Conservation (phyloP, 2,113 vertebrate species). For the Myotis yumanensis region DNA sequence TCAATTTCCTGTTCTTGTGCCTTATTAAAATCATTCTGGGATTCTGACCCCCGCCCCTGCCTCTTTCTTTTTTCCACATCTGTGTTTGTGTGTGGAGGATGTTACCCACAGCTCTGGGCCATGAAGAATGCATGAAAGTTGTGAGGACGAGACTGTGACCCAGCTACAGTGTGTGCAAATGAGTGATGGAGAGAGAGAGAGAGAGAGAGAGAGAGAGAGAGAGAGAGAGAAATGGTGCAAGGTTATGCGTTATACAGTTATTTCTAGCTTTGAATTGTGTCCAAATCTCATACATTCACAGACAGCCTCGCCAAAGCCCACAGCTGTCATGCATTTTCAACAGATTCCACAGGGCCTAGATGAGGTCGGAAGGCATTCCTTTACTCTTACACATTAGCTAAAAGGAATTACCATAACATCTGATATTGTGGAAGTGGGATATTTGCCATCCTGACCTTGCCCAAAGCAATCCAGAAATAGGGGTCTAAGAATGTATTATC, state of each 20-base stretch:
- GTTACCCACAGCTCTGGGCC: neutral
- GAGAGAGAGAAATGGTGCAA: slow-evolving; percentile 58
- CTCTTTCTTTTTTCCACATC: slow-evolving; percentile 46
- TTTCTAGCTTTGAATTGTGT: slow-evolving; percentile 85
- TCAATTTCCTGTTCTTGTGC: slow-evolving; percentile 66
- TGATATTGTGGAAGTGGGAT: slow-evolving; percentile 98
- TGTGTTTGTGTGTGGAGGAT: slow-evolving; percentile 47
- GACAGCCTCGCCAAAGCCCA: slow-evolving; percentile 89
- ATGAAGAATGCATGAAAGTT: slow-evolving; percentile 60
- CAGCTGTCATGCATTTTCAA: slow-evolving; percentile 99
- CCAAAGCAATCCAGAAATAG: slow-evolving; percentile 93
- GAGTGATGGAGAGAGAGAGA: slow-evolving; percentile 37
- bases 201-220: neutral
- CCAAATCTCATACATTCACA: slow-evolving; percentile 91
- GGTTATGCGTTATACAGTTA: slow-evolving; percentile 80
- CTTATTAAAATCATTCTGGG: slow-evolving; percentile 46
- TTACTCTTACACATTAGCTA: slow-evolving; percentile 95
- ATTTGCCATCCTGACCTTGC: slow-evolving; percentile 94
- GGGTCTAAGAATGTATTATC: slow-evolving; percentile 92
- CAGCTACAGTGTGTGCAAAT: slow-evolving; percentile 62
- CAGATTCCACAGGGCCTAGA: slow-evolving; percentile 95
- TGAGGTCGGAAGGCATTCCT: slow-evolving; percentile 96
- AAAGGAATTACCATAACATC: slow-evolving; percentile 98
- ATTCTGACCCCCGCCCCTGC: neutral
- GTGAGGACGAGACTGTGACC: slow-evolving; percentile 62